These are phyloP conservation scores for Uloborus diversus DNA, from an alignment of 1,140 invertebrate genomes.

Conservation along the genomic window DNA sequence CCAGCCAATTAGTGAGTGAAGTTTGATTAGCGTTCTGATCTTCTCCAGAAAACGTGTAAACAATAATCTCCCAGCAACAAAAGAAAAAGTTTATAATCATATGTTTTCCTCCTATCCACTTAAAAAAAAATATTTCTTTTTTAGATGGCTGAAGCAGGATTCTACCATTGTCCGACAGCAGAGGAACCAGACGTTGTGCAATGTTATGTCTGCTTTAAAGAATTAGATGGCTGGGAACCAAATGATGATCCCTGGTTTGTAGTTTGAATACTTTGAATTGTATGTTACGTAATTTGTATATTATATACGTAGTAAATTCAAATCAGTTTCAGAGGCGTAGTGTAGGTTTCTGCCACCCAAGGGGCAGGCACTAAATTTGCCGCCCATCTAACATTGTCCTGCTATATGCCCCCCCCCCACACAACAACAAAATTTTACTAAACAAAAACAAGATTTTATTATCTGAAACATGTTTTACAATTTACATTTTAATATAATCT, in stretches of 20 bases:
- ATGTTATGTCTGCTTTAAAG: conserved; percentile 80
- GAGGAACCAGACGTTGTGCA: conserved; percentile 74
- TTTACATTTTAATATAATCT: too few relatives aligned
- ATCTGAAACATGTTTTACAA: too few relatives aligned
- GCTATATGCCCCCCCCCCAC: too few relatives aligned
- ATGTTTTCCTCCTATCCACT: conserved; percentile 49
- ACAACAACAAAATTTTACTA: too few relatives aligned
- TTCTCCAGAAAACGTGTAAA: background rate
- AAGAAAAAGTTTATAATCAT: background rate
- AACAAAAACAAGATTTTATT: too few relatives aligned
- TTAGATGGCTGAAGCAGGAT: conserved; percentile 80
- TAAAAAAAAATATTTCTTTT: background rate
- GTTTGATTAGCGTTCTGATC: background rate
- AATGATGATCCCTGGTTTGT: conserved; percentile 77
- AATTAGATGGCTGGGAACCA: conserved; percentile 80
- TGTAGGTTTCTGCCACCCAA: too few relatives aligned
- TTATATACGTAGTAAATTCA: too few relatives aligned
- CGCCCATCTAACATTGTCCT: too few relatives aligned
- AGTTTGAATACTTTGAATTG: background rate
- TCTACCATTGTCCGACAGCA: conserved; percentile 72
- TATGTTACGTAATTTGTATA: too few relatives aligned
- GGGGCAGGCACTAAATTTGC: too few relatives aligned
- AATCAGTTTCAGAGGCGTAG: too few relatives aligned
- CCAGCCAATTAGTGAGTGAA: background rate
- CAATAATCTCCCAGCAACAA: background rate